Evolutionary conservation across 2,797 vertebrate genomes (phyloP), one percentile per base, ranked within the genome.

Genomic region (Trachurus trachurus): DNA sequence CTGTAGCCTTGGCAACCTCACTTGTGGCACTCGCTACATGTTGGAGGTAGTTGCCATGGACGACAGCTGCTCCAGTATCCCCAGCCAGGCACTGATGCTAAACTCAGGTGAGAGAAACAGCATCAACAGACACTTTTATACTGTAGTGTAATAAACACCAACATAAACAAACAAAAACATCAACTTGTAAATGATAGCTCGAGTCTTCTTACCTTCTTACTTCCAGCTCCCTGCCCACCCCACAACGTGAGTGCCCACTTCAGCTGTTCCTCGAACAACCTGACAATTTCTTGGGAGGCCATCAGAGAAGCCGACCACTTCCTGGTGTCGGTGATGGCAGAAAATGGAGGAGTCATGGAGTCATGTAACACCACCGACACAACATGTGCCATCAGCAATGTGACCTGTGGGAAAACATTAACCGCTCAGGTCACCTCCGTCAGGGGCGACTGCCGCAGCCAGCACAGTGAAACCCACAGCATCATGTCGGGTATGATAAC

Each of bases 201-300:
- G 2, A 47, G 9, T 66, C 5, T 52, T 5, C 16, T 8, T 57
- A 5, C 59, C 5, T 58, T 5, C 13, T 8, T 50, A 0, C 49
- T 50, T 1, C n/a, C 82, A 95, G 94, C 83, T 8, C 89, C 93
- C 4, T 95, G 94, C 47, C 84, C 86, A 0, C 94, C 94, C 21
- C 80, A 87, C 17, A 92, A 93, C 12, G 58, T 95, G 66, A 89
- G 29, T 0, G 47, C 85, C 10, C 57, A 79, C 11, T n/a, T 94
- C 57, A 31, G 47, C 86, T 95, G 94, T 61, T 69, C 13, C 1
- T 88, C 85, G 19, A 85, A 89, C 5, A 4, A 74, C 71, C 6
- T 93, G 58, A 60, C 9, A 1, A 42, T 95, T 66, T 90, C 85
- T 29, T 95, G 94, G 93, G 81, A 87, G 0, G 50, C 89, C 54